These are phyloP conservation scores for Alcedo quadribrachys DNA, from an alignment of 2,797 vertebrate species.

Conservation along the genomic window DNA sequence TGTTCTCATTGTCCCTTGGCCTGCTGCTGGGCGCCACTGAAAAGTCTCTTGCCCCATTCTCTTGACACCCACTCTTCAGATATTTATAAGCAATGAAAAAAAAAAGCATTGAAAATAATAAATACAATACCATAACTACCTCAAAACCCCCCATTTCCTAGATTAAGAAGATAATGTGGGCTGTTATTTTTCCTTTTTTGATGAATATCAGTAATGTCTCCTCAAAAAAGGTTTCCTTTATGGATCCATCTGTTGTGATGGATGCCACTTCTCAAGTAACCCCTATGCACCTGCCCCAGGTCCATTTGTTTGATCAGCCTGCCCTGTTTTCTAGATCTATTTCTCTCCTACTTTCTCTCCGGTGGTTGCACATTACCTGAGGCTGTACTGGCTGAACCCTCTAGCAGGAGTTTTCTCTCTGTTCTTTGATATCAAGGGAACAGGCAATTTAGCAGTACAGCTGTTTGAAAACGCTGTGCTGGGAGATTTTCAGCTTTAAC, in stretches of 20 bases:
- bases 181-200: background rate
- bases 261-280: background rate
- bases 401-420: constrained; percentile 22
- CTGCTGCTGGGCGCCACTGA: background rate
- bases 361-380: background rate
- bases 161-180: background rate
- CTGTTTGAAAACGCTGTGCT: constrained; percentile 17
- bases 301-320: background rate
- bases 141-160: background rate
- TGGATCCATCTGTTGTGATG: background rate
- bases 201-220: background rate
- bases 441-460: constrained; percentile 43
- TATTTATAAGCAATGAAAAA: background rate
- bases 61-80: background rate
- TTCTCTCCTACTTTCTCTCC: background rate
- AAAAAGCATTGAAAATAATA: background rate
- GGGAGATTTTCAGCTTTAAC: constrained; percentile 59
- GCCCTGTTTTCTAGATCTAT: background rate
- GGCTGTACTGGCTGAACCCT: constrained; percentile 15
- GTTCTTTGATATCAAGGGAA: constrained; percentile 42
- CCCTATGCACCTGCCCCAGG: background rate
- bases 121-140: background rate
- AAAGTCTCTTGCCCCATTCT: background rate
- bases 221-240: background rate
- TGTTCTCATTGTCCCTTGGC: background rate